Conservation (phyloP, 2,888 invertebrate genomes). For the Sicus ferrugineus region DNA sequence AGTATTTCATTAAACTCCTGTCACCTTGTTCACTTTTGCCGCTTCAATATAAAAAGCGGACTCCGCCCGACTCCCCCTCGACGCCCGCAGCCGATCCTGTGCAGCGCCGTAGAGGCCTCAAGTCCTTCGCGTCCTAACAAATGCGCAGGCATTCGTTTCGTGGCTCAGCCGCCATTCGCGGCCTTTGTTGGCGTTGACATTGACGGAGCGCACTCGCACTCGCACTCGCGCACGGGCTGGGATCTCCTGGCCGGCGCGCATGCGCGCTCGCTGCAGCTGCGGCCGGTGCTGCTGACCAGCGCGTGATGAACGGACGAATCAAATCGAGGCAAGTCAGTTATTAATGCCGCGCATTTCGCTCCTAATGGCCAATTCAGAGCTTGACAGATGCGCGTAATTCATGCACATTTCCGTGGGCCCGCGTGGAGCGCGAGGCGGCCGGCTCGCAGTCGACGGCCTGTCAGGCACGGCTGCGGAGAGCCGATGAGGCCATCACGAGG, state of each 20-base stretch:
- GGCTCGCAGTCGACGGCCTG: constrained; percentile 7
- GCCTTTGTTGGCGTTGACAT: constrained; percentile 59
- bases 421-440: neutral
- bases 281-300: constrained; percentile 29
- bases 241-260: constrained; percentile 9
- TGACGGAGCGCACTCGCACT: constrained; percentile 55
- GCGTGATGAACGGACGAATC: constrained; percentile 55
- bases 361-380: constrained; percentile 65
- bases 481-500: constrained; percentile 60
- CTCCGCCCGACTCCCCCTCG: neutral
- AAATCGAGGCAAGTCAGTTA: constrained; percentile 63
- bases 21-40: neutral
- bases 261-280: constrained; percentile 27
- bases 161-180: constrained; percentile 33
- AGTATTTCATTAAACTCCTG: neutral
- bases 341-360: constrained; percentile 65
- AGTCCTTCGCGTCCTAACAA: constrained; percentile 26
- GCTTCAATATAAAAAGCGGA: neutral
- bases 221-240: neutral
- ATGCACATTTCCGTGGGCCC: constrained; percentile 50
- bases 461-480: constrained; percentile 43
- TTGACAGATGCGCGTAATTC: constrained; percentile 65
- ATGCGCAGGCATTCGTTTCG: constrained; percentile 52
- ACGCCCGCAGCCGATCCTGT: constrained; percentile 28
- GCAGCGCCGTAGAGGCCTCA: neutral